A percentile compares a stretch with the other conserved stretches of the same genome.
phyloP scores from a whole-genome alignment of 2,797 vertebrate species.

The Pangasius macronema region DNA sequence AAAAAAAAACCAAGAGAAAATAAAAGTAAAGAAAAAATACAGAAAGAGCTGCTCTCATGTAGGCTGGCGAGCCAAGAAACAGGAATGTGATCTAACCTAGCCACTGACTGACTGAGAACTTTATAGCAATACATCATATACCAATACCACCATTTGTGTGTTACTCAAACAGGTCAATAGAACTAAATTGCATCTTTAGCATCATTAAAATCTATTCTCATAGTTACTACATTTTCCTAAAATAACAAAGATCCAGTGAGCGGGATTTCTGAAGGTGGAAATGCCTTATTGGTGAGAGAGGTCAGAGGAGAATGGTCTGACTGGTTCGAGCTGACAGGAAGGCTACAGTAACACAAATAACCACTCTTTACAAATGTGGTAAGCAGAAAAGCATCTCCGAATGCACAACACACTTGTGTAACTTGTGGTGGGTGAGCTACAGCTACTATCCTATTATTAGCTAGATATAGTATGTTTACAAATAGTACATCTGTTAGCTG shows the following conservation, averaged over 20 bases:
- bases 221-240: not conserved
- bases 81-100: not conserved
- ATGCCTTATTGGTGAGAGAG: not conserved
- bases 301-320: not conserved
- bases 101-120: not conserved
- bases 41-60: not conserved
- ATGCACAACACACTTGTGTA: not conserved
- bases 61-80: not conserved
- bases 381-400: not conserved
- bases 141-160: not conserved
- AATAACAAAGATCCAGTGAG: not conserved
- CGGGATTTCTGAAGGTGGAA: not conserved
- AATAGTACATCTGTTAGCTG: too few relatives aligned
- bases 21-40: not conserved
- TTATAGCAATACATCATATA: not conserved
- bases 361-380: not conserved
- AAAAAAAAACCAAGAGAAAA: slow-evolving; percentile 9
- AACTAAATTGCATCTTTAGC: not conserved
- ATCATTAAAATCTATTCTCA: not conserved
- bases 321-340: not conserved
- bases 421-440: not conserved
- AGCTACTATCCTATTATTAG: not conserved
- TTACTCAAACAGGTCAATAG: too few relatives aligned
- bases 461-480: not conserved
- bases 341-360: not conserved